Base-by-base conservation (phyloP, 2,113 vertebrate species). In the Charadrius vociferus region DNA sequence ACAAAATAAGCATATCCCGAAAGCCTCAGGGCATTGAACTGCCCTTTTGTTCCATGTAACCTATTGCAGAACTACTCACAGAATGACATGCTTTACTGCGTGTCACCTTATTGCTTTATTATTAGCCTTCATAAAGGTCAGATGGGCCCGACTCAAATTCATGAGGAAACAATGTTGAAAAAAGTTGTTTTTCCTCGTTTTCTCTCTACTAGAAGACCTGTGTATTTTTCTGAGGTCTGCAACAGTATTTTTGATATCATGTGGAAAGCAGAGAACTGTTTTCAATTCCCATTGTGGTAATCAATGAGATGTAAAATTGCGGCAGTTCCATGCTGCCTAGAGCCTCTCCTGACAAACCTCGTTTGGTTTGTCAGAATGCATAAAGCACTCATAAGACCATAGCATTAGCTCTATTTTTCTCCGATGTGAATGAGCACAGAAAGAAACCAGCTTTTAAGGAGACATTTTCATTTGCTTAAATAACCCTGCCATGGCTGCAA, bases 231-330 rank as follows among this genome's bases (percentile, higher is more conserved):
- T 82, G 50, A 93, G 55, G 41, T 66, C 80, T 81, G 78, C 68
- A 85, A n/a, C 53, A 73, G 41, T 72, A 62, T 87, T 96, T 96
- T 95, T 94, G 37, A 71, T 92, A 79, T 37, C 63, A 16, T 63
- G 65, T 92, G 8, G 8, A 96, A 88, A 95, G 62, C 96, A 45
- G 47, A 89, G 82, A 67, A 58, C 37, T 86, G 47, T 72, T 97
- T 95, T 81, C 94, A 93, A 84, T 95, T 94, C 87, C 94, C 94
- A 84, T 81, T 90, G 95, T 43, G 27, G 67, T 95, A 98, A 97
- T 97, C 97, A 97, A 97, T 97, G 97, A 96, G 96, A 97, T 97
- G 97, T 97, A 96, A 98, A 98, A 97, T 98, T 96, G 95, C 95
- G 81, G 93, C 92, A 94, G 80, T 97, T 97, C 86, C 71, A 43